These are phyloP conservation scores for Lepidothrix coronata DNA, from an alignment of 2,113 vertebrate genomes.

Conservation along the genomic window DNA sequence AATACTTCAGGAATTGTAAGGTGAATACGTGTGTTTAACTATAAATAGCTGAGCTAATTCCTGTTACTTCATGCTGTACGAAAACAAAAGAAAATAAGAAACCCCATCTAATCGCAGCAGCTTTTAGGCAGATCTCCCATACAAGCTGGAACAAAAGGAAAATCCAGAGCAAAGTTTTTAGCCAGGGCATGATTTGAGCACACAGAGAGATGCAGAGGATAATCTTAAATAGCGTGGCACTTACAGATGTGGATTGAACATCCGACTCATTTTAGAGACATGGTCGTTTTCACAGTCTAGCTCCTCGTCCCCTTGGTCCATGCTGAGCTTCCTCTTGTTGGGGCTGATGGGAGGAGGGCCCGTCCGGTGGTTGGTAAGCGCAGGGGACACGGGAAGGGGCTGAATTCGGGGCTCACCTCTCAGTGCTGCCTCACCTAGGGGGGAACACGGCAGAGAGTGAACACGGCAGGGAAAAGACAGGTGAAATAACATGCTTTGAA, in stretches of 20 bases:
- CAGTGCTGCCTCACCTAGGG: slow-evolving; percentile 90
- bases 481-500: background rate
- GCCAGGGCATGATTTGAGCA: background rate
- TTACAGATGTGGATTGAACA: slow-evolving; percentile 91
- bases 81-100: slow-evolving; percentile 8
- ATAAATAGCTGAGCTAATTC: slow-evolving; percentile 48
- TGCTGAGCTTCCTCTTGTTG: slow-evolving; percentile 91
- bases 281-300: slow-evolving; percentile 91
- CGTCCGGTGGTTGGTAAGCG: slow-evolving; percentile 88
- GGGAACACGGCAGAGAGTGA: background rate
- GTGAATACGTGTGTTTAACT: background rate
- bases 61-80: background rate
- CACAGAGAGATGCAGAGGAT: background rate
- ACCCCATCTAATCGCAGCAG: background rate
- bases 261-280: slow-evolving; percentile 92
- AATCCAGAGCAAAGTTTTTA: background rate
- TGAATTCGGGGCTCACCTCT: slow-evolving; percentile 93
- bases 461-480: background rate
- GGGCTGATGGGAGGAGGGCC: slow-evolving; percentile 97
- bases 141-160: background rate
- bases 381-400: slow-evolving; percentile 85
- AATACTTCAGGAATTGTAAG: background rate
- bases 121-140: background rate
- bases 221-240: slow-evolving; percentile 42
- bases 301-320: slow-evolving; percentile 88